Evolutionary conservation across 2,113 vertebrate genomes (phyloP).

Genomic region (Aplodontia rufa): DNA sequence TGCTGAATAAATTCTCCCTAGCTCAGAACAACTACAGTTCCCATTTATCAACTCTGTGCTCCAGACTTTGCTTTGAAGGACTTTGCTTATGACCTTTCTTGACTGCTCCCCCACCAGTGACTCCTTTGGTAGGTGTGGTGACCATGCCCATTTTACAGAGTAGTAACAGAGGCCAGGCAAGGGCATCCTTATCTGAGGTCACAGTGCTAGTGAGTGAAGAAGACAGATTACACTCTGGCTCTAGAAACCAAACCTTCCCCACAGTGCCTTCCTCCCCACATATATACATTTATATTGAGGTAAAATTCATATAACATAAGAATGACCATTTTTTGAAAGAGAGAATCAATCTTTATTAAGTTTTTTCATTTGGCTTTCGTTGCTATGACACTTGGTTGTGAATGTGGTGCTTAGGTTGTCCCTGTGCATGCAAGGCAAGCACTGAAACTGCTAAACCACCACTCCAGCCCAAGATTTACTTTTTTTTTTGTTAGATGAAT

Average conservation of each 20-base stretch:
- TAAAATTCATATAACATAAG: neutral
- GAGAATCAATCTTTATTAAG: too few species aligned
- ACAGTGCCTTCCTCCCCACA: fast-evolving
- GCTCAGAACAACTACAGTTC: neutral
- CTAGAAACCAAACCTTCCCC: neutral
- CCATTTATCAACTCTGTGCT: too few species aligned
- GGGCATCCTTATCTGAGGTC: neutral
- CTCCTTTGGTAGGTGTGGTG: neutral
- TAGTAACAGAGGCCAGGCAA: neutral
- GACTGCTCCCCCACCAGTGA: fast-evolving
- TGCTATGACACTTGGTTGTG: too few species aligned
- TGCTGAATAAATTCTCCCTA: neutral
- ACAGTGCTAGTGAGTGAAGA: too few species aligned
- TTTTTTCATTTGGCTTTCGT: too few species aligned
- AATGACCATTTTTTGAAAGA: too few species aligned
- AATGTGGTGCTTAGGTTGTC: too few species aligned
- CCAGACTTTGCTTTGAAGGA: fast-evolving
- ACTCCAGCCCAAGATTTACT: too few species aligned
- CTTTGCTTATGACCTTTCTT: neutral
- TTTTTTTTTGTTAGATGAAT: too few species aligned
- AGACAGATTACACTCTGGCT: neutral
- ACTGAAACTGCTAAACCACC: too few species aligned
- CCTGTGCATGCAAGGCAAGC: too few species aligned
- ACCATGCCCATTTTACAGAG: neutral
- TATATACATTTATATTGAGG: neutral